A percentile compares a stretch with the other conserved stretches of the same genome.
Conservation (phyloP, 2,888 invertebrate species). For the Agrilus biguttatus region DNA sequence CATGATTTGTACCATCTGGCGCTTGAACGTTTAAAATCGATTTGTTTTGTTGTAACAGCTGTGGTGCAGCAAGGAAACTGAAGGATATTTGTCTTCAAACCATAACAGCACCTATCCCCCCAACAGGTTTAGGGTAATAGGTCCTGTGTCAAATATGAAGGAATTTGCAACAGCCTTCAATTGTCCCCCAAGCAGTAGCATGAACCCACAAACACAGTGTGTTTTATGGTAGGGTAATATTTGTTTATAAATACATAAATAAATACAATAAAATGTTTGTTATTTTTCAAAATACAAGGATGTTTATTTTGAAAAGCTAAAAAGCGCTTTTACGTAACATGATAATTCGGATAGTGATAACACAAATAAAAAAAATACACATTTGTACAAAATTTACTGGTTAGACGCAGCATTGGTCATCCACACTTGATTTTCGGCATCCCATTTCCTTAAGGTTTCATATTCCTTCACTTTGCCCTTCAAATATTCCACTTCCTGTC, state of each 20-base stretch:
- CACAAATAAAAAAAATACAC: too few species aligned
- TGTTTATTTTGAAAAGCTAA: too few species aligned
- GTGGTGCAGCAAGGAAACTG: conserved; percentile 25
- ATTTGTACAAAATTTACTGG: too few species aligned
- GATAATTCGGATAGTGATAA: too few species aligned
- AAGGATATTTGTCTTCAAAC: conserved; percentile 16
- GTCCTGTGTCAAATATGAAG: conserved; percentile 27
- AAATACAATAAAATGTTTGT: too few species aligned
- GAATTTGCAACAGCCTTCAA: conserved; percentile 27
- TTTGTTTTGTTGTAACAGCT: conserved; percentile 19
- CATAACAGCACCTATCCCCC: conserved; percentile 16
- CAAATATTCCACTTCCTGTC: too few species aligned
- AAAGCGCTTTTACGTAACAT: too few species aligned
- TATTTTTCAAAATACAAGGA: too few species aligned
- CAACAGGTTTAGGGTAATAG: conserved; percentile 25
- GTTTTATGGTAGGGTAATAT: conserved; percentile 24
- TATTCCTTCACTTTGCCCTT: too few species aligned
- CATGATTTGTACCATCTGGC: neutral
- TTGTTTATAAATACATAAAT: neutral
- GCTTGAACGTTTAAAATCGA: neutral
- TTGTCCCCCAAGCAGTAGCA: conserved; percentile 22
- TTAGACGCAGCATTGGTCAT: too few species aligned
- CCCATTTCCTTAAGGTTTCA: too few species aligned
- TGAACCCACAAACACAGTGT: conserved; percentile 28
- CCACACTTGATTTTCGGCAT: too few species aligned